Base-by-base conservation (phyloP, 2,888 invertebrate species). In the Melieria picta region DNA sequence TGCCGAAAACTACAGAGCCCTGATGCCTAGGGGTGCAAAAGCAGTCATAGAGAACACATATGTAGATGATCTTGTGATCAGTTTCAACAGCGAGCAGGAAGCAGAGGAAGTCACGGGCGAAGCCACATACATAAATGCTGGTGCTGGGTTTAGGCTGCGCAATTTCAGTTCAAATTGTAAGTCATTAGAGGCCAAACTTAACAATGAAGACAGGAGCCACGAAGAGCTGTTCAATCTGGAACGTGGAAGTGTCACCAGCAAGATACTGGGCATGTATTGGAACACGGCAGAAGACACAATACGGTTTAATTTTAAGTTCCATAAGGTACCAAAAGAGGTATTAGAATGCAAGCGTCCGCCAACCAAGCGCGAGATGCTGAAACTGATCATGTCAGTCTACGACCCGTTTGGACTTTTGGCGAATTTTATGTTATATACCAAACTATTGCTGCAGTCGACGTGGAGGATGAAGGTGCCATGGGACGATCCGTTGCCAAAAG, bases 61-160 rank as follows among this genome's bases (percentile, higher is more conserved):
- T 10, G 73, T 73, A 5, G 78, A 78, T n/a, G 75, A 75, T 48
- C 66, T 76, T 0, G 79, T 78, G 7, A 64, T 77, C 4, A 74
- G 72, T 43, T 72, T 76, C 47, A 77, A 79, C 11, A 79, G 79
- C 71, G 80, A 80, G 42, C 79, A 81, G 13, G 81, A 75, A 62
- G 64, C 64, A 16, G 55, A 64, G 42, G 50, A 52, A 50, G 52
- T 64, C 30, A 42, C 43, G 4, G 30, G 30, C 2, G 64, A 64
- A 52, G 50, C 64, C 50, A 11, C 47, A 7, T 3, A n/a, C 48
- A 64, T 50, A 9, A 61, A 61, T n/a, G 5, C 61, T 10, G 61
- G 42, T 4, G 45, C 43, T 3, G 61, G 61, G 4, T 61, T 61
- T 13, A 30, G 4, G 30, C 13, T 61, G 2, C 58, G 66, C 47